Conservation (phyloP, 2,888 invertebrate genomes). For the Cremastinae sp. region DNA sequence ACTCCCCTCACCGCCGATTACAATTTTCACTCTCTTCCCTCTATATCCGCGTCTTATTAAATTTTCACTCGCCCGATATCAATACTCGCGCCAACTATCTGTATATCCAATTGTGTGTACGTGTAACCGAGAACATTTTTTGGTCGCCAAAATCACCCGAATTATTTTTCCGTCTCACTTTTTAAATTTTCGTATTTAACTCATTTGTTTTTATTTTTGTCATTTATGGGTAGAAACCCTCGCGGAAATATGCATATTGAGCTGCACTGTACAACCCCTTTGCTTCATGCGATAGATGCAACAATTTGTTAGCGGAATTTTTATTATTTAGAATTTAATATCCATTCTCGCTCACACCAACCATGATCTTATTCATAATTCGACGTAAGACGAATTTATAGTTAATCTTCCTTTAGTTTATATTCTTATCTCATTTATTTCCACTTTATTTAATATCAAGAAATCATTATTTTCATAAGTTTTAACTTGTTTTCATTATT, state of each 20-base stretch:
- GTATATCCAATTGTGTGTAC: neutral
- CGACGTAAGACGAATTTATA: neutral
- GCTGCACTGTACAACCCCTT: no score
- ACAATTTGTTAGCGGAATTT: no score
- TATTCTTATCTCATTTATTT: constrained; percentile 4
- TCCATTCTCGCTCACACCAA: no score
- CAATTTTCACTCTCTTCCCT: neutral
- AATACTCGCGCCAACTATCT: constrained; percentile 15
- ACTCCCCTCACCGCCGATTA: constrained; percentile 11
- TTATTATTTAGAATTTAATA: no score
- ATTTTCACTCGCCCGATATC: constrained; percentile 40
- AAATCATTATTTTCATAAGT: constrained; percentile 32
- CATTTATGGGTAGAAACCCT: no score
- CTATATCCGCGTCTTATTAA: constrained; percentile 35
- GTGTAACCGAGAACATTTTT: neutral
- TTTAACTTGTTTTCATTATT: no score
- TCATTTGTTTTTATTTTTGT: no score
- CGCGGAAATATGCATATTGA: no score
- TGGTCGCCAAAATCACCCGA: constrained; percentile 11
- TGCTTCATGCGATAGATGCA: no score
- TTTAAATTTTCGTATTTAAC: no score
- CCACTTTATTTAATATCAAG: constrained; percentile 28
- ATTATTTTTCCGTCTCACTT: constrained; percentile 15
- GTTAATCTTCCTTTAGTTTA: neutral
- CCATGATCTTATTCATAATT: no score